Evolutionary conservation across 2,888 invertebrate genomes (phyloP), one percentile per base, ranked within the genome.

Genomic region (Papilio demoleus): DNA sequence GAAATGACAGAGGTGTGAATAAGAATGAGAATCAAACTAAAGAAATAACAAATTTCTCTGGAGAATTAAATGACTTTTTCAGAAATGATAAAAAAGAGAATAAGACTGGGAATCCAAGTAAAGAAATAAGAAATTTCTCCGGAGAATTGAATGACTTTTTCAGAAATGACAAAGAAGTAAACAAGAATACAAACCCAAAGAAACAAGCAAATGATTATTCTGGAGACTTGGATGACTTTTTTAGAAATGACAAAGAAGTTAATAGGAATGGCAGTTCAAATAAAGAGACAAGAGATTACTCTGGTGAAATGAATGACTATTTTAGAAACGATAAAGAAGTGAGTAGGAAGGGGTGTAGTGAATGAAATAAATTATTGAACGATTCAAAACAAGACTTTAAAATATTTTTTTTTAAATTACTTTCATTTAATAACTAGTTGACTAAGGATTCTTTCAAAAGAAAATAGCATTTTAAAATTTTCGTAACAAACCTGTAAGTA

Each of bases 251-350:
- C 11, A 59, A 17, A 19, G 22, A 22, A 59, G 38, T 22, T 2
- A 38, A 19, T 0, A 38, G 22, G 19, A 19, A 17, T 38, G n/a
- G 3, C 2, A 47, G 22, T 45, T 8, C 3, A 47, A 47, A 11
- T 2, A 24, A 60, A 5, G 22, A n/a, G 24, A 22, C n/a, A n/a
- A 22, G 40, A n/a, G 40, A 22, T 12, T 24, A 24, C 24, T 5
- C 60, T 24, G 60, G 40, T 14, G 60, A 40, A 40, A 24, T 38
- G 40, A 24, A 24, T 40, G 60, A 60, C 40, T 60, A 24, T 38
- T 22, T 60, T 40, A 40, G 40, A 19, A 12, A 40, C 1, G 14
- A 38, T 4, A 38, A 38, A 38, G 14, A 3, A 38, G 38, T 38
- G 22, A 36, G 14, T 1, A 59, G 19, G 38, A 22, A 59, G 12